phyloP scores from a whole-genome alignment of 1,140 invertebrate species.

The Paramacrobiotus metropolitanus region DNA sequence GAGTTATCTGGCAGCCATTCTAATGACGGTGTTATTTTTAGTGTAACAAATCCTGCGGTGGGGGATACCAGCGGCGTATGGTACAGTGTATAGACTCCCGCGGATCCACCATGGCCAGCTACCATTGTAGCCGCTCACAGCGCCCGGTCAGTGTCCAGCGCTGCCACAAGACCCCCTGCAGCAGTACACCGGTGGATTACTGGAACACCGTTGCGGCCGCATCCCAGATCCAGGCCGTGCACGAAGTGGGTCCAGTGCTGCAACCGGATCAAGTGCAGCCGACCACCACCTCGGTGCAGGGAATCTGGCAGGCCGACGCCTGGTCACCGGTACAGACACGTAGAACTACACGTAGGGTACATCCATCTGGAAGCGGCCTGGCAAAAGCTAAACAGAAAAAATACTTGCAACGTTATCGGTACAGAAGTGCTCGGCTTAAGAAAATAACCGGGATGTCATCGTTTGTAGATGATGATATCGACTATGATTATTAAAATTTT shows the following conservation, averaged over 20 bases:
- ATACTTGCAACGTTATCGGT: too few species aligned
- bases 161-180: conserved; percentile 15
- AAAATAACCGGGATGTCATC: too few species aligned
- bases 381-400: too few species aligned
- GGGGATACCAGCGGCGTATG: conserved; percentile 15
- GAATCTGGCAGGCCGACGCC: neutral
- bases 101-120: conserved; percentile 18
- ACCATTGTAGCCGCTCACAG: conserved; percentile 14
- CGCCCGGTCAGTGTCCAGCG: neutral
- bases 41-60: conserved; percentile 18
- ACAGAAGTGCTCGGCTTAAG: too few species aligned
- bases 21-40: conserved; percentile 17
- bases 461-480: too few species aligned
- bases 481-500: too few species aligned
- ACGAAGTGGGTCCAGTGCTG: neutral
- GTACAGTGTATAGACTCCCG: neutral
- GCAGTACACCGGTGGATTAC: neutral
- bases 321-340: neutral
- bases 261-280: too few species aligned
- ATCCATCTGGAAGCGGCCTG: too few species aligned
- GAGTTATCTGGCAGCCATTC: conserved; percentile 2
- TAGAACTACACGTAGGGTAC: neutral
- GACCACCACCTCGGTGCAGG: too few species aligned
- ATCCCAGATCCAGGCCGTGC: neutral
- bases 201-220: neutral